Base-by-base conservation (phyloP, 1,140 invertebrate genomes). In the Hydropsyche tenuis region DNA sequence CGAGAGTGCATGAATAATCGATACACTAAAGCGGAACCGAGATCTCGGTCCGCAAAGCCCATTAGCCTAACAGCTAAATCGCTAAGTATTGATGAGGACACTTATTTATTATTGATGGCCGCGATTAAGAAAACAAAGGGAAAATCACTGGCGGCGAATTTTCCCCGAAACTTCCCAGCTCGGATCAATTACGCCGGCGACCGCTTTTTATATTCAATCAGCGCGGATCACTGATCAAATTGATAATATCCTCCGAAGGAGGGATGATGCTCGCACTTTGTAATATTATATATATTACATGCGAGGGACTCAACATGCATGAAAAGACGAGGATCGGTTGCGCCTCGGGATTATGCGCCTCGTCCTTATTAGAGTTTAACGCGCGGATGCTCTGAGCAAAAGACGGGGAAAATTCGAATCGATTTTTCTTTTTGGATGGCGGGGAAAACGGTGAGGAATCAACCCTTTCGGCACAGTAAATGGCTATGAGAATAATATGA, bases 61-160 rank as follows among this genome's bases (percentile, higher is more conserved):
- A 60, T 60, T 60, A 60, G 22, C 56, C 22, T 23, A 60, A 60
- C 56, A 60, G 56, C 56, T 25, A 60, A 60, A 60, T 60, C 56
- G 56, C 56, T 60, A 60, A 60, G 56, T 60, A 60, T 60, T 60
- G 56, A 60, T 60, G 56, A 60, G 56, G 56, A 60, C 56, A 60
- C 56, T 60, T 60, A 60, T 60, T 60, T 60, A 60, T 60, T 25
- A 60, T 60, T 60, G 56, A 60, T 60, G 56, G 56, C 30, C 56
- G 56, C 56, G 56, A 60, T 60, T 60, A 60, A 60, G 56, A 60
- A 60, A 60, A 60, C 56, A 60, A 60, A 60, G 23, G 18, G 56
- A 25, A 60, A 60, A 23, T 60, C 56, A 23, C 18, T n/a, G n/a
- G n/a, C n/a, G 30, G 30, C 30, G 30, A 4, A 60, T 60, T 60